phyloP scores from a whole-genome alignment of 2,113 vertebrate genomes.

The Ammodytes marinus region DNA sequence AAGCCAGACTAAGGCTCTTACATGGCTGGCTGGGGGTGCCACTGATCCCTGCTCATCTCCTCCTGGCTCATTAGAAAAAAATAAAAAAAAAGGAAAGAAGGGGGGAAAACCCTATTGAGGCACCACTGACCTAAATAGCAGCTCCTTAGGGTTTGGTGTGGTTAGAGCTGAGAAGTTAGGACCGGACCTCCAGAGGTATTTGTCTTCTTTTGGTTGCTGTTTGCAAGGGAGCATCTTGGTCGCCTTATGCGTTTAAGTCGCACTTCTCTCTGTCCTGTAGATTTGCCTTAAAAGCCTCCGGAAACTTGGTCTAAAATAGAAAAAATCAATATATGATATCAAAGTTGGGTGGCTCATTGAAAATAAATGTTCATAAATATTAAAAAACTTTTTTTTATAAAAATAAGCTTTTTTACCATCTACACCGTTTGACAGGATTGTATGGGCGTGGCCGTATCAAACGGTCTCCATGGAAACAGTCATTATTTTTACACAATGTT shows the following conservation, averaged over 20 bases:
- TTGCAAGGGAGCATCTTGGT: background rate
- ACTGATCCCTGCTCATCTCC: slow-evolving; percentile 77
- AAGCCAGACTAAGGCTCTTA: slow-evolving; percentile 76
- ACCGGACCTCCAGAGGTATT: background rate
- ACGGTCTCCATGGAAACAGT: too few relatives aligned
- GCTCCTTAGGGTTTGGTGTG: slow-evolving; percentile 22
- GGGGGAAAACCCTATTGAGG: slow-evolving; percentile 36
- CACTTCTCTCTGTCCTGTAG: background rate
- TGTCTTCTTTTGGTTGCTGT: background rate
- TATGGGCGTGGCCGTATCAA: too few relatives aligned
- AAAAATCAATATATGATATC: too few relatives aligned
- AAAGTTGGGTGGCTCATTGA: too few relatives aligned
- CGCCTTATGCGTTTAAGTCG: background rate
- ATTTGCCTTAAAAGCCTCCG: background rate
- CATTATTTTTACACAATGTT: too few relatives aligned
- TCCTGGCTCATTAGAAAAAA: slow-evolving; percentile 63
- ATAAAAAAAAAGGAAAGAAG: background rate
- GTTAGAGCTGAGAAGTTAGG: slow-evolving; percentile 9
- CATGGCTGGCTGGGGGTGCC: slow-evolving; percentile 41
- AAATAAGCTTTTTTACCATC: too few relatives aligned
- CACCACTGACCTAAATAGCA: slow-evolving; percentile 64
- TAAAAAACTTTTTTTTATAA: too few relatives aligned
- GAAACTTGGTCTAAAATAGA: too few relatives aligned
- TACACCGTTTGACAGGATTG: too few relatives aligned
- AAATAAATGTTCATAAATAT: too few relatives aligned